Conservation (phyloP, 1,140 invertebrate genomes). For the Asbolus verrucosus region DNA sequence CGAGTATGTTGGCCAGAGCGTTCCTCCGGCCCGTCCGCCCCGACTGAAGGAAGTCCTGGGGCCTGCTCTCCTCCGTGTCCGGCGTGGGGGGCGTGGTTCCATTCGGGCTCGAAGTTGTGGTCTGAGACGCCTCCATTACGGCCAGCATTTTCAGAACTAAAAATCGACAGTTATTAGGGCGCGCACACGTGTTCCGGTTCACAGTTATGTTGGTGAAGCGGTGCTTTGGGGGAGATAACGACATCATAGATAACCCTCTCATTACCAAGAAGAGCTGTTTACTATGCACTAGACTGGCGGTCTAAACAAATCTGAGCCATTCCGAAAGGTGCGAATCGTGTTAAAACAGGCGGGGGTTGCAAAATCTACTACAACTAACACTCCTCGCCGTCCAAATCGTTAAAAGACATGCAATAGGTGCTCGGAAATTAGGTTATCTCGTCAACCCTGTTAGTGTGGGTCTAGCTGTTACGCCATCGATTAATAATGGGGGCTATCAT, state of each 20-base stretch:
- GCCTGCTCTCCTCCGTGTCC: conserved; percentile 1
- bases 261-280: no score
- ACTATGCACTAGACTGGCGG: no score
- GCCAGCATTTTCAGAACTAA: conserved; percentile 61
- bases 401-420: conserved; percentile 43
- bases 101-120: conserved; percentile 25
- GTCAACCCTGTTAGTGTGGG: conserved; percentile 27
- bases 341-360: not conserved
- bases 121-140: conserved; percentile 56
- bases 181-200: not conserved
- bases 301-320: no score
- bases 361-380: not conserved
- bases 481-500: conserved; percentile 25
- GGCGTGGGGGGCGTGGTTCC: conserved; percentile 35
- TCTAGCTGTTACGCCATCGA: conserved; percentile 1
- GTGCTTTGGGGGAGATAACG: conserved; percentile 10
- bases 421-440: conserved; percentile 28
- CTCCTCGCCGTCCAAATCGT: no score
- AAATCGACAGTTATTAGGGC: not conserved
- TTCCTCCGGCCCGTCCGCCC: conserved; percentile 79
- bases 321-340: not conserved
- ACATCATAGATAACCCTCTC: no score
- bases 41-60: conserved; percentile 76
- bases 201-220: not conserved
- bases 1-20: conserved; percentile 76